These are phyloP conservation scores for Magallana angulata DNA, from an alignment of 1,140 invertebrate genomes.

Conservation along the genomic window DNA sequence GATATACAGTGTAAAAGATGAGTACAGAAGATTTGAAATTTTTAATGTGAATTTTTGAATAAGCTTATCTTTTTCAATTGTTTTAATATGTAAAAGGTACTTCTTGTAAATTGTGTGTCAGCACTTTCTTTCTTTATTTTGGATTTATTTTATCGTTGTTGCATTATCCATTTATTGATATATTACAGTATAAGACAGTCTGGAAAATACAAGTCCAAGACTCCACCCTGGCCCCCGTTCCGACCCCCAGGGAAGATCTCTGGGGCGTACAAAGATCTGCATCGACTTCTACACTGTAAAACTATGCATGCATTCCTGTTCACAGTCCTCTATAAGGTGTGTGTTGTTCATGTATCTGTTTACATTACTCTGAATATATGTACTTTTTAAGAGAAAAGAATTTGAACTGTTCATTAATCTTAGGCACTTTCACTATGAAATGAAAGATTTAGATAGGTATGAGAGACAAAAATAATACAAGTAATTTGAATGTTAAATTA, in stretches of 20 bases:
- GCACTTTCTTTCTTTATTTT: background rate
- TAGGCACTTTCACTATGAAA: no score
- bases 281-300: constrained; percentile 85
- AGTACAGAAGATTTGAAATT: no score
- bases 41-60: no score
- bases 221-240: constrained; percentile 90
- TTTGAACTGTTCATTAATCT: no score
- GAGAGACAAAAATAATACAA: no score
- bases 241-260: constrained; percentile 85
- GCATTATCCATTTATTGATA: constrained; percentile 17
- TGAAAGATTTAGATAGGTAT: no score
- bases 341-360: background rate
- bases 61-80: no score
- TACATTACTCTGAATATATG: no score
- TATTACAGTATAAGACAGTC: constrained; percentile 68
- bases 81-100: no score
- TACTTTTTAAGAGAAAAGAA: no score
- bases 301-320: constrained; percentile 92
- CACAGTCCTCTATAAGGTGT: constrained; percentile 88
- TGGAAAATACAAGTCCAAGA: constrained; percentile 84
- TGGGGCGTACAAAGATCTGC: constrained; percentile 86
- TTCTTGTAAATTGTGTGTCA: background rate
- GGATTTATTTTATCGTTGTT: background rate
- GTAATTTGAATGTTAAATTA: no score
- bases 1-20: no score